phyloP scores from a whole-genome alignment of 2,113 vertebrate genomes.

The Menura novaehollandiae region DNA sequence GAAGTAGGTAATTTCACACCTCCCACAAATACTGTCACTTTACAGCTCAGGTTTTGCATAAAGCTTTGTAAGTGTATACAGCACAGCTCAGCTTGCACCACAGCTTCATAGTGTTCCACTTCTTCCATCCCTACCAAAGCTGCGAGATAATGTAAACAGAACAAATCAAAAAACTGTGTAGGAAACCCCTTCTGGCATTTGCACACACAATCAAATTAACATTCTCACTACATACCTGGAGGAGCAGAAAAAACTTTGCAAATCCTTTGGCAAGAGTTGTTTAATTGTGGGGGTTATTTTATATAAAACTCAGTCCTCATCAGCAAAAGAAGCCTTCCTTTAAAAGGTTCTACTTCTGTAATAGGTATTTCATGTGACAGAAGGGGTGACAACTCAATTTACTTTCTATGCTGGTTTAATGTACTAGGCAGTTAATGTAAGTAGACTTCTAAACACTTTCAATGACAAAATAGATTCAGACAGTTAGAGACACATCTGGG shows the following conservation, averaged over 20 bases:
- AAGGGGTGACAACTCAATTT: background rate
- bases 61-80: background rate
- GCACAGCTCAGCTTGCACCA: background rate
- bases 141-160: background rate
- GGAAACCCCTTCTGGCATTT: background rate
- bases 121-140: background rate
- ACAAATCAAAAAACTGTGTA: background rate
- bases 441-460: background rate
- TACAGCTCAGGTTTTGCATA: background rate
- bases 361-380: background rate
- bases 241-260: background rate
- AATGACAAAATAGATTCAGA: conserved; percentile 21
- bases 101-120: background rate
- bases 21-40: background rate
- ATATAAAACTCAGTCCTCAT: background rate
- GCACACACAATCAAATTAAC: background rate
- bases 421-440: background rate
- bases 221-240: background rate
- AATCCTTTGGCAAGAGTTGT: background rate
- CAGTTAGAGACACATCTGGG: background rate
- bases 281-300: background rate
- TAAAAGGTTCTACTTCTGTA: background rate
- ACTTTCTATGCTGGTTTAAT: background rate
- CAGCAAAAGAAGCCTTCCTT: background rate
- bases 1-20: background rate